phyloP scores from a whole-genome alignment of 1,140 invertebrate genomes.

The Pogonus chalceus region DNA sequence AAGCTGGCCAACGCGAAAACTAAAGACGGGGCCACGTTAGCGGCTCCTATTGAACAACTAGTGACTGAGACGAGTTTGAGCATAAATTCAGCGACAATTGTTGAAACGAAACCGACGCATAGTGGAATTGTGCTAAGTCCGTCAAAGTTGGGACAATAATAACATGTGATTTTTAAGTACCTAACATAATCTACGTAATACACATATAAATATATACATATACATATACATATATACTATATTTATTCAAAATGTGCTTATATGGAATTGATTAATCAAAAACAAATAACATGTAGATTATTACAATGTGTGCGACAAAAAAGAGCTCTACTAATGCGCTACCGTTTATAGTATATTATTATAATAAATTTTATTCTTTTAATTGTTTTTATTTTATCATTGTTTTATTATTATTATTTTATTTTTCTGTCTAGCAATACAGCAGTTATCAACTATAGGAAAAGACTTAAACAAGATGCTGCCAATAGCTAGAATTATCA shows the following conservation, averaged over 20 bases:
- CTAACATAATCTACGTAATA: slow-evolving; percentile 11
- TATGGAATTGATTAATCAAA: slow-evolving; percentile 11
- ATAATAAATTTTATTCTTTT: not conserved
- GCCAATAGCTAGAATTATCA: no score
- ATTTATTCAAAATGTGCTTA: slow-evolving; percentile 11
- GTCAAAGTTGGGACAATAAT: slow-evolving; percentile 36
- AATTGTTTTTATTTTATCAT: not conserved
- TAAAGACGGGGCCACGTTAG: slow-evolving; percentile 13
- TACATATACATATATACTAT: slow-evolving; percentile 9
- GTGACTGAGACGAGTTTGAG: slow-evolving; percentile 11
- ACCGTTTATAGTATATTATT: slow-evolving; percentile 7
- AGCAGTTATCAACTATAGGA: slow-evolving; percentile 1
- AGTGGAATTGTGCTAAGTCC: slow-evolving; percentile 39
- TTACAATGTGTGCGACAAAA: slow-evolving; percentile 3
- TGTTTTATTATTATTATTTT: no score
- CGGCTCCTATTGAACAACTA: slow-evolving; percentile 12
- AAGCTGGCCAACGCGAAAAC: slow-evolving; percentile 16
- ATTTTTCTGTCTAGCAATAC: not conserved
- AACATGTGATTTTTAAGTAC: slow-evolving; percentile 9
- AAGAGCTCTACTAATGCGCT: slow-evolving; percentile 13
- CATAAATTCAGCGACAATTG: not conserved
- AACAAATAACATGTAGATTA: not conserved
- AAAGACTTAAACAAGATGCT: no score
- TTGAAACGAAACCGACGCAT: slow-evolving; percentile 17
- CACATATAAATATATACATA: slow-evolving; percentile 6